A percentile compares a stretch with the other conserved stretches of the same genome.
These are phyloP conservation scores for Mycalesis mineus DNA, from an alignment of 2,888 invertebrate genomes.

Conservation along the genomic window DNA sequence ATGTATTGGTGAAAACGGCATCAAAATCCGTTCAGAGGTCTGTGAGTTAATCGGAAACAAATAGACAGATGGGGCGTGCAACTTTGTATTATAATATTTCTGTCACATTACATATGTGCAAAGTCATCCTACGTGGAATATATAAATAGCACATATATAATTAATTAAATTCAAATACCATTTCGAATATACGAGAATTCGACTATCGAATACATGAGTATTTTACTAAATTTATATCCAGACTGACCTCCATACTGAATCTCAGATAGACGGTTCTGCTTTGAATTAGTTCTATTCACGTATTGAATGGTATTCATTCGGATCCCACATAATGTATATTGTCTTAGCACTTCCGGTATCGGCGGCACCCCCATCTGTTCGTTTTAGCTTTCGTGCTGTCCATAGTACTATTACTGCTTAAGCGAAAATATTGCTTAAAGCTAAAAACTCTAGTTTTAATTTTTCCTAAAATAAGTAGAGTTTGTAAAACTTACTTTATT, in stretches of 20 bases:
- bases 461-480: no score
- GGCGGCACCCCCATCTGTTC: background rate
- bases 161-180: slow-evolving; percentile 1
- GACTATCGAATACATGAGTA: background rate
- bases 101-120: no score
- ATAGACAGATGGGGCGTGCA: no score
- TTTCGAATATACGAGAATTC: no score
- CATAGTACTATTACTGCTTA: no score
- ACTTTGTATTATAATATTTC: no score
- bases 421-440: no score
- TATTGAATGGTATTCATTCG: slow-evolving; percentile 19
- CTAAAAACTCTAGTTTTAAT: no score
- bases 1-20: no score
- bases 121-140: slow-evolving; percentile 2
- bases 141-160: slow-evolving; percentile 1
- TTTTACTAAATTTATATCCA: slow-evolving; percentile 14
- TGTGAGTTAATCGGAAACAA: no score
- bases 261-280: slow-evolving; percentile 13
- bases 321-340: slow-evolving; percentile 23
- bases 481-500: no score
- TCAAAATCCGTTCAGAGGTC: no score
- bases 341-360: slow-evolving; percentile 29
- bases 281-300: slow-evolving; percentile 34
- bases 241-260: slow-evolving; percentile 29
- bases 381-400: background rate